Evolutionary conservation across 2,113 vertebrate genomes (phyloP).

Genomic region (Eurystomus gularis): DNA sequence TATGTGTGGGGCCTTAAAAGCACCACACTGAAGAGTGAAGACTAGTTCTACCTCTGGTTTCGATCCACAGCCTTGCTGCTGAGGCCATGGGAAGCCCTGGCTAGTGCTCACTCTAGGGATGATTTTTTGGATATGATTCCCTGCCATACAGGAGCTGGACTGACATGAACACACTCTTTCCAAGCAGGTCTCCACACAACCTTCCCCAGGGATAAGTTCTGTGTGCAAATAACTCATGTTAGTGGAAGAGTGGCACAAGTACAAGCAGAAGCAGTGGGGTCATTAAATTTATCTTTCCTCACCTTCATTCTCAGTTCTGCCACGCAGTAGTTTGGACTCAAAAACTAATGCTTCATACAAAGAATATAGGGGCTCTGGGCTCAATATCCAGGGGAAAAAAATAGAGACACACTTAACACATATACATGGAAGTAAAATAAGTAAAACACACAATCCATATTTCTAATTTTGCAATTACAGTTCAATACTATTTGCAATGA

Average conservation of each 20-base stretch:
- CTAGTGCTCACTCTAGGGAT: neutral
- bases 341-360: neutral
- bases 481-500: neutral
- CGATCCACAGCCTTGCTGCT: neutral
- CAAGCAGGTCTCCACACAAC: neutral
- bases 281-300: neutral
- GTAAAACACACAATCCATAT: neutral
- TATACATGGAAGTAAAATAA: neutral
- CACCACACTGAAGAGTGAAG: neutral
- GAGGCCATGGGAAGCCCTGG: neutral
- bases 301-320: neutral
- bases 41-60: neutral
- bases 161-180: neutral
- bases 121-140: neutral
- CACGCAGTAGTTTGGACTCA: neutral
- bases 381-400: neutral
- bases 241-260: neutral
- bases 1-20: neutral
- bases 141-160: neutral
- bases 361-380: neutral
- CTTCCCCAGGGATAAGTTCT: fast-evolving
- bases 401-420: neutral
- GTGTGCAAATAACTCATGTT: neutral
- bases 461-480: neutral
- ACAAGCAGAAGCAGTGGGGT: neutral